Evolutionary conservation across 2,888 invertebrate species (phyloP).

Genomic region (Cerastoderma edule): DNA sequence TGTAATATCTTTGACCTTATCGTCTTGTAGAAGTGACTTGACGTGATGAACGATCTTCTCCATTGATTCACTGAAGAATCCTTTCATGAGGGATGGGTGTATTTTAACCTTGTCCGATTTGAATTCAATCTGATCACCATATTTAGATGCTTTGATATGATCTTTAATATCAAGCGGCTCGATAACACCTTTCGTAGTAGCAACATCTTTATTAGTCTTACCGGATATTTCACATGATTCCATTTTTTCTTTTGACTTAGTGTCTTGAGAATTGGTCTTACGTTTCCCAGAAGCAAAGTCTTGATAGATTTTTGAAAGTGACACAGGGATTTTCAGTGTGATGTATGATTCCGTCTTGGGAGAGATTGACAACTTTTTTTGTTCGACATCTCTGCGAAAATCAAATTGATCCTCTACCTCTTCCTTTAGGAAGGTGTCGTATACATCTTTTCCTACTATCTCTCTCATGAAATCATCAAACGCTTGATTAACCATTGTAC

Average conservation of each 20-base stretch:
- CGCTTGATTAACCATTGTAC: constrained; percentile 6
- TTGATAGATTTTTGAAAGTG: constrained; percentile 7
- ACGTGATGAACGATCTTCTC: constrained; percentile 14
- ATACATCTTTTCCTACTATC: constrained; percentile 1
- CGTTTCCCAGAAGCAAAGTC: too few relatives aligned
- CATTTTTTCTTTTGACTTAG: too few relatives aligned
- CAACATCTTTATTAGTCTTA: too few relatives aligned
- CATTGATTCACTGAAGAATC: constrained; percentile 21
- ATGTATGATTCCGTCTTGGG: neutral
- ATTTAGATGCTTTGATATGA: constrained; percentile 6
- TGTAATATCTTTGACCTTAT: neutral
- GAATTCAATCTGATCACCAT: constrained; percentile 1
- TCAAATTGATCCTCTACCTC: constrained; percentile 32
- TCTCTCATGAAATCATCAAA: neutral
- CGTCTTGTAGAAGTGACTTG: constrained; percentile 1
- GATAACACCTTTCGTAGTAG: neutral
- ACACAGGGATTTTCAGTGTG: constrained; percentile 27
- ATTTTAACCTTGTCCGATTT: constrained; percentile 18
- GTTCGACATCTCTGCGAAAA: constrained; percentile 33
- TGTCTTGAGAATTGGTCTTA: too few relatives aligned
- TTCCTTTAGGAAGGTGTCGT: constrained; percentile 12
- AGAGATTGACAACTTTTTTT: constrained; percentile 20
- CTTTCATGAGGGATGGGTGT: constrained; percentile 12
- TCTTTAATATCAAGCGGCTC: neutral
- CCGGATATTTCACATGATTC: too few relatives aligned